Evolutionary conservation across 1,140 invertebrate genomes (phyloP).

Genomic region (Bombus waltoni): DNA sequence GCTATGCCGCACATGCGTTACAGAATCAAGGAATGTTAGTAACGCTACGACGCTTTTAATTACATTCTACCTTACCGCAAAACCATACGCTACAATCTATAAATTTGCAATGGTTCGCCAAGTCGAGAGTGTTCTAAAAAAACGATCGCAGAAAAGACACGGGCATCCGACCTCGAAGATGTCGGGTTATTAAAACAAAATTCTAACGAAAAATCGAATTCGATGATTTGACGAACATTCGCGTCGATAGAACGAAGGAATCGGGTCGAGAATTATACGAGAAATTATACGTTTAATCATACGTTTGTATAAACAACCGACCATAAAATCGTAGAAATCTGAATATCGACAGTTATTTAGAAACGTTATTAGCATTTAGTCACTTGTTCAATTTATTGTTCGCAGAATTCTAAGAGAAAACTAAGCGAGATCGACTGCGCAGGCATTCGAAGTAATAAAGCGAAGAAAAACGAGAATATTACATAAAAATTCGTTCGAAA

Average conservation of each 20-base stretch:
- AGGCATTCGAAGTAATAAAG: no score
- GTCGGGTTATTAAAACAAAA: neutral
- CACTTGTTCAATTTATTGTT: no score
- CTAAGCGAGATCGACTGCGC: no score
- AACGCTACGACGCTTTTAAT: constrained; percentile 23
- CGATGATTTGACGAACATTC: no score
- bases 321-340: no score
- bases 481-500: no score
- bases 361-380: no score
- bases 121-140: neutral
- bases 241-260: neutral
- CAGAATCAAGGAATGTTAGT: neutral
- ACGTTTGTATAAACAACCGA: no score
- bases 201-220: neutral
- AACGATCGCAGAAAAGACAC: neutral
- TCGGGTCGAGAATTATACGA: neutral
- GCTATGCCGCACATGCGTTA: constrained; percentile 2
- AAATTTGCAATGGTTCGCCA: neutral
- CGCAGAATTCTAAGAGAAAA: no score
- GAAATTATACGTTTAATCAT: no score
- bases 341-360: no score
- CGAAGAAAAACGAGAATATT: no score
- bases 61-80: neutral
- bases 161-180: neutral
- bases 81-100: neutral